Conservation (phyloP, 2,797 vertebrate species). For the Arremon brunneinucha region DNA sequence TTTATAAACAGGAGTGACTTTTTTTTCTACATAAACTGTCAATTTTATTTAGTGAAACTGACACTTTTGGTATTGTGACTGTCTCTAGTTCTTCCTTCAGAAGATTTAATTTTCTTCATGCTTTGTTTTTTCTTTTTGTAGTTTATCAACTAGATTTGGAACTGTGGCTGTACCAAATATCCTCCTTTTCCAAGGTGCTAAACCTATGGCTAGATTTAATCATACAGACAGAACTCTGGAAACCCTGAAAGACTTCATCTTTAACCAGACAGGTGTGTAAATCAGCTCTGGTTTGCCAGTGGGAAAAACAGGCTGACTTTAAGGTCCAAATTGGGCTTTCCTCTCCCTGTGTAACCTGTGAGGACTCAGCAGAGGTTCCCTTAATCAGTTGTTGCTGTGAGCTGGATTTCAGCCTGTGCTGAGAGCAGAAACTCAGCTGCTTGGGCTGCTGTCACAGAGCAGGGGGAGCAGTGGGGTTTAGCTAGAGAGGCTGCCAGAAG, state of each 20-base stretch:
- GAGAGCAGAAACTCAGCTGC: neutral
- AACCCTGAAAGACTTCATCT: slow-evolving; percentile 88
- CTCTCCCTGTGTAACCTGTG: neutral
- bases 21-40: neutral
- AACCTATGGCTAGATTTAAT: slow-evolving; percentile 98
- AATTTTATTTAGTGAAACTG: neutral
- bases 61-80: neutral
- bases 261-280: slow-evolving; percentile 91
- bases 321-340: neutral
- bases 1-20: neutral
- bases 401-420: neutral
- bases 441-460: neutral
- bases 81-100: neutral
- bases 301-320: neutral
- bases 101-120: neutral
- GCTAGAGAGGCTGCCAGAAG: neutral
- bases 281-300: neutral
- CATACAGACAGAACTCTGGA: slow-evolving; percentile 92
- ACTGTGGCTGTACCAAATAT: slow-evolving; percentile 98
- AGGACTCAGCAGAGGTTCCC: neutral
- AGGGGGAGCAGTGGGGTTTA: neutral
- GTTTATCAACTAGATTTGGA: slow-evolving; percentile 96
- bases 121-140: slow-evolving; percentile 56
- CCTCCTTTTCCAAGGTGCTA: slow-evolving; percentile 94
- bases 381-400: neutral